Conservation (phyloP, 2,797 vertebrate genomes). For the Taenioides sp. region DNA sequence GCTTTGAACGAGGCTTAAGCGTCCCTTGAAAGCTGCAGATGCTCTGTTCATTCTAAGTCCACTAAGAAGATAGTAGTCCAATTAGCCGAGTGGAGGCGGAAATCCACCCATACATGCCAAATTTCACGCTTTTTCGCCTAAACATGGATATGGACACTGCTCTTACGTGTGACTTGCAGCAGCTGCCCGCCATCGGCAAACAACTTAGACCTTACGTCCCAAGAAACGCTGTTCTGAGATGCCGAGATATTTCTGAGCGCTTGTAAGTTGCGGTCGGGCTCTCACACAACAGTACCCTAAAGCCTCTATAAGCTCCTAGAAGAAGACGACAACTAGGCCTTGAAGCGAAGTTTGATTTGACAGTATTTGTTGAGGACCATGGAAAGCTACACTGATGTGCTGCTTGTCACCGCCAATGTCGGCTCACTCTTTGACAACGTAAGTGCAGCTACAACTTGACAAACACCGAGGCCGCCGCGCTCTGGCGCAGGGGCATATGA, state of each 20-base stretch:
- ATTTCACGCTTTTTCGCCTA: constrained; percentile 23
- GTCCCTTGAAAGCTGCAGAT: constrained; percentile 32
- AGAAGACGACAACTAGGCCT: constrained; percentile 21
- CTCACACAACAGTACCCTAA: constrained; percentile 15
- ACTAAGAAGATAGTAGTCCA: constrained; percentile 67
- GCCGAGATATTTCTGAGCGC: constrained; percentile 20
- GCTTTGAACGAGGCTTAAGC: constrained; percentile 7
- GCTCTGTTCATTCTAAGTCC: constrained; percentile 54
- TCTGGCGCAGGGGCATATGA: no score
- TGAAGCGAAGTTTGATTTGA: constrained; percentile 5
- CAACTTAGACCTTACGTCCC: constrained; percentile 34
- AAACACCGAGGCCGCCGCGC: neutral
- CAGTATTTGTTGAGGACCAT: constrained; percentile 55
- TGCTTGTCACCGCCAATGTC: constrained; percentile 85
- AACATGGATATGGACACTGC: constrained; percentile 41
- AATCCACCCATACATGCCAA: constrained; percentile 26
- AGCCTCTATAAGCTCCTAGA: constrained; percentile 41
- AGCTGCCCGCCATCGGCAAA: constrained; percentile 36
- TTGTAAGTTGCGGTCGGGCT: constrained; percentile 19
- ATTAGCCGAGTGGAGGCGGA: constrained; percentile 55
- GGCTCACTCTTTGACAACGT: constrained; percentile 84
- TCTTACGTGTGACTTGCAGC: constrained; percentile 11
- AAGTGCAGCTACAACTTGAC: constrained; percentile 53
- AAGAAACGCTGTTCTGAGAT: constrained; percentile 34
- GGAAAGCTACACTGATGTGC: constrained; percentile 73